These are phyloP conservation scores for Habrosyne pyritoides DNA, from an alignment of 2,888 invertebrate genomes.

Conservation along the genomic window DNA sequence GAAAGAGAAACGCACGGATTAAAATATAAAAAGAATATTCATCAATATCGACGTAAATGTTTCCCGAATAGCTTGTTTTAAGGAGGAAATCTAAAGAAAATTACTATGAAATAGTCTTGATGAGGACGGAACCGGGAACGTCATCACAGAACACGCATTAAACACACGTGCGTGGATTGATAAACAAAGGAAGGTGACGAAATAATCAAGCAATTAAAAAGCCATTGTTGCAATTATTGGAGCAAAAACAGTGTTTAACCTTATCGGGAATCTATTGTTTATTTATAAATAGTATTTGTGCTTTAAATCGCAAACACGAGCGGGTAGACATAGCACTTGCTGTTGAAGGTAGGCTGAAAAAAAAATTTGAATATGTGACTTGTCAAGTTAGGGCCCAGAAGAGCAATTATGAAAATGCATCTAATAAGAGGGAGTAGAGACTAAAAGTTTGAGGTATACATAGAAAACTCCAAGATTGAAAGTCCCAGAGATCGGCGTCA, in stretches of 20 bases:
- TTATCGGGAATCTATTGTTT: neutral
- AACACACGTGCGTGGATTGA: neutral
- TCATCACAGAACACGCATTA: neutral
- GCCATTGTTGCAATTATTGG: neutral
- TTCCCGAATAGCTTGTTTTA: no score
- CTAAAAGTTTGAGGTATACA: neutral
- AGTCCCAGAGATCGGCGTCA: neutral
- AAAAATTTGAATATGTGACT: no score
- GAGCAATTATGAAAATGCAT: no score
- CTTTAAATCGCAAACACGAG: neutral
- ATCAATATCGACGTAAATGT: neutral
- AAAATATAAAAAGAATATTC: neutral
- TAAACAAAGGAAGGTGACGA: neutral
- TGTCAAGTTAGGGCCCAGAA: no score
- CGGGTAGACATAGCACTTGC: neutral
- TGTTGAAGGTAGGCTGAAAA: neutral
- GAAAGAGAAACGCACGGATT: neutral
- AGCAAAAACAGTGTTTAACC: slow-evolving; percentile 3
- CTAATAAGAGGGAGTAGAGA: neutral
- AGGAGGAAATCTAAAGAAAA: neutral
- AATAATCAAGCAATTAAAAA: slow-evolving; percentile 4
- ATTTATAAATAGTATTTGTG: neutral
- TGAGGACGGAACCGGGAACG: neutral
- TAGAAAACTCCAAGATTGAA: neutral
- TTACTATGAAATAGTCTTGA: neutral